Evolutionary conservation across 92 coral and sea anemone species (phyloP).

Genomic region (Epizoanthus rinbou): DNA sequence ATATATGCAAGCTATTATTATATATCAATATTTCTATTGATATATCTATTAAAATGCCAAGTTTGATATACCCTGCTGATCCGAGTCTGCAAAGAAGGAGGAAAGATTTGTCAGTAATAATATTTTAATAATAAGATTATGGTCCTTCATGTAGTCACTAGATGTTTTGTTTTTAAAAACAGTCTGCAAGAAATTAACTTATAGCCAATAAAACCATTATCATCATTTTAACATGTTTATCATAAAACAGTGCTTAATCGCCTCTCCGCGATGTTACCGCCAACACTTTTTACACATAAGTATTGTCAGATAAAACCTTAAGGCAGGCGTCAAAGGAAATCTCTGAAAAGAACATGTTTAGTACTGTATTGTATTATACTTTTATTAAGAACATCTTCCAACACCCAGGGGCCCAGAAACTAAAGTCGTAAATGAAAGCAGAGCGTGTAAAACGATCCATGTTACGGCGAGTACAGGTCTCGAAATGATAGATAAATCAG

Average conservation of each 20-base stretch:
- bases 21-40: too few relatives aligned
- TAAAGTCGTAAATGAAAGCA: not conserved
- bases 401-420: not conserved
- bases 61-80: too few relatives aligned
- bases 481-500: too few relatives aligned
- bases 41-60: too few relatives aligned
- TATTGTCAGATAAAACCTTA: slow-evolving; percentile 31
- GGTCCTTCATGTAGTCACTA: too few relatives aligned
- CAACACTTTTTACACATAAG: not conserved
- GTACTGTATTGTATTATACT: slow-evolving; percentile 15
- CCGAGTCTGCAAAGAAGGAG: too few relatives aligned
- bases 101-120: too few relatives aligned
- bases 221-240: slow-evolving; percentile 7
- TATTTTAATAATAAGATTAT: too few relatives aligned
- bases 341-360: slow-evolving; percentile 1
- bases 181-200: slow-evolving; percentile 1
- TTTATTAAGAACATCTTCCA: slow-evolving; percentile 10
- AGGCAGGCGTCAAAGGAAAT: slow-evolving; percentile 22
- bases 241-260: slow-evolving; percentile 18
- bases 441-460: not conserved
- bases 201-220: not conserved
- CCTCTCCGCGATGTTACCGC: too few relatives aligned
- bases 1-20: too few relatives aligned
- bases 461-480: not conserved
- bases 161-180: not conserved